phyloP scores from a whole-genome alignment of 2,888 invertebrate species.

The Lucinisca nassula region DNA sequence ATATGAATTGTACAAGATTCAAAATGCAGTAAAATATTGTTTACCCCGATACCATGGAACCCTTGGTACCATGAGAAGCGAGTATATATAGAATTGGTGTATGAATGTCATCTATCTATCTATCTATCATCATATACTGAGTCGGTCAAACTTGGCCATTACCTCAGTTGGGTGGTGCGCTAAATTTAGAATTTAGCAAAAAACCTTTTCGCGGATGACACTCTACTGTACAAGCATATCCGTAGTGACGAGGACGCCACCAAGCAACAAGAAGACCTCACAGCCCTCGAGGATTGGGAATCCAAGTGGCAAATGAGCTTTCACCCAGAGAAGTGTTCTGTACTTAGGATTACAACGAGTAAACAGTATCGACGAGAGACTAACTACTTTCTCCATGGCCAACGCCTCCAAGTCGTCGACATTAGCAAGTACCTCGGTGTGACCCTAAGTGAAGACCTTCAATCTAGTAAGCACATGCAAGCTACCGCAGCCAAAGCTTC shows the following conservation, averaged over 20 bases:
- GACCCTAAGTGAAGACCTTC: not conserved
- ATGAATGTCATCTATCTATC: too few relatives aligned
- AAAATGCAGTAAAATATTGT: too few relatives aligned
- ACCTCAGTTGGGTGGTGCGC: too few relatives aligned
- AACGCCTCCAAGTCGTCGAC: constrained; percentile 1
- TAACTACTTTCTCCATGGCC: not conserved
- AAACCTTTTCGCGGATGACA: not conserved
- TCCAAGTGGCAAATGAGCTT: constrained; percentile 40
- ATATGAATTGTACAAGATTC: too few relatives aligned
- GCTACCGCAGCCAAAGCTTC: constrained; percentile 2
- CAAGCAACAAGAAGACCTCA: constrained; percentile 14
- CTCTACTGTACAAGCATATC: not conserved
- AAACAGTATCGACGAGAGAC: too few relatives aligned
- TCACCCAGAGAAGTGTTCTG: constrained; percentile 21
- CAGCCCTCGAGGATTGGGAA: constrained; percentile 24
- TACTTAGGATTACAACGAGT: not conserved
- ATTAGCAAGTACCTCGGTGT: not conserved
- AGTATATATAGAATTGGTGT: too few relatives aligned
- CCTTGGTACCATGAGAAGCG: too few relatives aligned
- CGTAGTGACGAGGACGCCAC: not conserved
- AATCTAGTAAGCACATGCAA: constrained; percentile 13
- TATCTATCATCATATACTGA: too few relatives aligned
- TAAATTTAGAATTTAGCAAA: too few relatives aligned
- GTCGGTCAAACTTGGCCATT: too few relatives aligned
- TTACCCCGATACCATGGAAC: too few relatives aligned